Evolutionary conservation across 2,113 vertebrate species (phyloP).

Genomic region (Hippocampus mohnikei): DNA sequence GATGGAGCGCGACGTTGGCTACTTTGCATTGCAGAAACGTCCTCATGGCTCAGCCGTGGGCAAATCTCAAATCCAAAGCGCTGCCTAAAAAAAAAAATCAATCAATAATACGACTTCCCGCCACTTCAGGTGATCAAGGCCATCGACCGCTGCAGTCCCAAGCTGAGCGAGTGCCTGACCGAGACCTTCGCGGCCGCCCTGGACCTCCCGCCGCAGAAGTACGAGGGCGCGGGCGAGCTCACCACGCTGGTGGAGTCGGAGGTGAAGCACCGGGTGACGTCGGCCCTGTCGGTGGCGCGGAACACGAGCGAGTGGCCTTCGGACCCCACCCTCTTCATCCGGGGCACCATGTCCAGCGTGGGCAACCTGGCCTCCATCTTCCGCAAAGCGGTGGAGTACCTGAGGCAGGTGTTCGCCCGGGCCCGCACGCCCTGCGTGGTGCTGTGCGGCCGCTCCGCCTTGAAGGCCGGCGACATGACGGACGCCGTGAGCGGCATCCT

Average conservation of each 20-base stretch:
- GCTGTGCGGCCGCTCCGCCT: neutral
- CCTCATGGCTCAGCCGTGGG: no score
- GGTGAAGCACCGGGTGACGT: constrained; percentile 6
- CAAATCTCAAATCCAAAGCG: no score
- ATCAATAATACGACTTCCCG: neutral
- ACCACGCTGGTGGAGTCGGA: constrained; percentile 3
- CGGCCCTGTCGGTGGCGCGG: constrained; percentile 1
- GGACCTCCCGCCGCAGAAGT: constrained; percentile 8
- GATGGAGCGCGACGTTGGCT: no score
- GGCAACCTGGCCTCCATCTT: constrained; percentile 10
- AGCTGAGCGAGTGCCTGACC: constrained; percentile 1
- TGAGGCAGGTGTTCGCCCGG: constrained; percentile 2
- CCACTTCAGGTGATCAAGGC: neutral
- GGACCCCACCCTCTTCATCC: constrained; percentile 9
- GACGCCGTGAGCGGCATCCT: neutral
- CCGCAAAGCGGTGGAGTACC: neutral
- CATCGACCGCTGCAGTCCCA: constrained; percentile 1
- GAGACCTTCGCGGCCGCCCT: constrained; percentile 4
- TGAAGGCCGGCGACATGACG: constrained; percentile 1
- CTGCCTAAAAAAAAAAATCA: neutral
- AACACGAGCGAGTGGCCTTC: constrained; percentile 1
- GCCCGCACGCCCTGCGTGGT: neutral
- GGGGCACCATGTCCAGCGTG: constrained; percentile 7
- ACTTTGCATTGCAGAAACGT: no score
- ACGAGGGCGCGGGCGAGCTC: neutral